A percentile compares a stretch with the other conserved stretches of the same genome.
Conservation (phyloP, 2,113 vertebrate species). For the Lophochroa leadbeateri region DNA sequence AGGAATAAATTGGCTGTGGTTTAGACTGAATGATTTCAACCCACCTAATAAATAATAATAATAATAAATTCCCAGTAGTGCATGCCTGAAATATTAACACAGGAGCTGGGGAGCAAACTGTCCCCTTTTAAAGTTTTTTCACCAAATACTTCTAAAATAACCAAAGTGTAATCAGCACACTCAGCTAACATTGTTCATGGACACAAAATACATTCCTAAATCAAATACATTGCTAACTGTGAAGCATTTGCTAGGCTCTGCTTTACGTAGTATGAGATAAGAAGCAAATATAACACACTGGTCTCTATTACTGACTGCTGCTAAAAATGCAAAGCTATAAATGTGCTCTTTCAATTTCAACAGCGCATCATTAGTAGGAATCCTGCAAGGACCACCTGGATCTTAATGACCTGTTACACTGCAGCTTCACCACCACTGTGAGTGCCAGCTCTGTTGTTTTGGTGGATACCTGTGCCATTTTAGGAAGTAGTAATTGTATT, state of each 20-base stretch:
- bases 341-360: neutral
- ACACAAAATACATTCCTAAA: constrained; percentile 10
- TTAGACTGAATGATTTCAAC: neutral
- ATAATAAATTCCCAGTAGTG: neutral
- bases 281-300: neutral
- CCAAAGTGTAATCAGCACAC: neutral
- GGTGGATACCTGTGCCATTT: neutral
- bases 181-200: neutral
- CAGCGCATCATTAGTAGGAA: neutral
- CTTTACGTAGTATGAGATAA: neutral
- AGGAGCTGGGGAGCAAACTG: neutral
- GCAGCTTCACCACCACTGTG: neutral
- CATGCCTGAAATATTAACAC: neutral
- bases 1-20: neutral
- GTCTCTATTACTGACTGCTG: neutral
- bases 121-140: neutral
- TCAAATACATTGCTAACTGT: neutral
- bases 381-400: neutral
- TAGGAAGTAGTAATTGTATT: neutral
- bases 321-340: neutral
- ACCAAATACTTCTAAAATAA: constrained; percentile 12
- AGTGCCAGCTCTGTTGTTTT: neutral
- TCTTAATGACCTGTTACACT: neutral
- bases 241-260: neutral
- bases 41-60: neutral